These are phyloP conservation scores for Apomyelois bistriatella DNA, from an alignment of 2,888 invertebrate species.

Conservation along the genomic window DNA sequence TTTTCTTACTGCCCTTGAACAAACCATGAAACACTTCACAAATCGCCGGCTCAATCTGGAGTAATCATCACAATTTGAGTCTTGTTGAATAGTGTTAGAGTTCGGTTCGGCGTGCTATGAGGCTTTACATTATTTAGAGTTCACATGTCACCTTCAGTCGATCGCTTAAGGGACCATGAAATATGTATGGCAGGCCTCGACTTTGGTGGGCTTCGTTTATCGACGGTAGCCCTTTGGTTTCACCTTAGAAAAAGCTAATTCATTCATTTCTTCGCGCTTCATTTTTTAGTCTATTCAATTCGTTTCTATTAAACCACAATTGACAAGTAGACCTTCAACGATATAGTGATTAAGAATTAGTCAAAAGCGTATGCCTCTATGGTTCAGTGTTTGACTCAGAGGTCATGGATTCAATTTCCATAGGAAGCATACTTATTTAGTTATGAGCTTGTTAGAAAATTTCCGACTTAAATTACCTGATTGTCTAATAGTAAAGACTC, in stretches of 20 bases:
- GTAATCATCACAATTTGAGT: background rate
- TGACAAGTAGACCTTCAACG: background rate
- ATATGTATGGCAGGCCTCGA: conserved; percentile 22
- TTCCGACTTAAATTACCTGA: no score
- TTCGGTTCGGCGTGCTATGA: background rate
- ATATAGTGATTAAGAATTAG: no score
- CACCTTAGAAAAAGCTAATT: background rate
- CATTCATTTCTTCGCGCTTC: background rate
- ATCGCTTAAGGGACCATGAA: conserved; percentile 16
- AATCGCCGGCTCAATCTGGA: background rate
- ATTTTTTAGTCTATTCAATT: background rate
- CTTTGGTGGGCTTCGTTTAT: conserved; percentile 26
- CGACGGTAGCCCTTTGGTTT: conserved; percentile 18
- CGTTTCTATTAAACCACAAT: background rate
- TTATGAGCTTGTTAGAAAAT: no score
- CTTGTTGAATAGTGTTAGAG: background rate
- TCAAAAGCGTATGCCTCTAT: no score
- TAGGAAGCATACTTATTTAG: no score
- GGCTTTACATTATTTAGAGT: conserved; percentile 2
- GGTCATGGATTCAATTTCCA: no score
- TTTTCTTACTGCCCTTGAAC: conserved; percentile 4
- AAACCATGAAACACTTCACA: background rate
- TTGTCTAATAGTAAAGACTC: no score
- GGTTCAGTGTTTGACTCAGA: no score
- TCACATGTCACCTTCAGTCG: conserved; percentile 8